A percentile compares a stretch with the other conserved stretches of the same genome.
Conservation (phyloP, 2,113 vertebrate species). For the Isurus oxyrinchus region DNA sequence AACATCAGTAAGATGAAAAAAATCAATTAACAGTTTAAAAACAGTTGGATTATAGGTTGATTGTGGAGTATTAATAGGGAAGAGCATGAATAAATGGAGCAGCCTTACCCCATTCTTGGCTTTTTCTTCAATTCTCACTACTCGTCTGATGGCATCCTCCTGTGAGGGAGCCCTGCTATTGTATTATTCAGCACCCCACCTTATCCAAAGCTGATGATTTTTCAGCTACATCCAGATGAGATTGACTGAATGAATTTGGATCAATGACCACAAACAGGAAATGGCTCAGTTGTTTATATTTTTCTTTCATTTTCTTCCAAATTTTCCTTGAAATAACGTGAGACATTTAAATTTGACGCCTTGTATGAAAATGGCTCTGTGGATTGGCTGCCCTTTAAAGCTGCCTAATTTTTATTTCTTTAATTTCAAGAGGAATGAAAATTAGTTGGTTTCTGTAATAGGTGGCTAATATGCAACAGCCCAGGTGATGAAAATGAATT, state of each 20-base stretch:
- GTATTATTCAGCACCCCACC: background rate
- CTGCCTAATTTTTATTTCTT: background rate
- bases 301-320: background rate
- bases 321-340: background rate
- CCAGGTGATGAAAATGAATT: too few species aligned
- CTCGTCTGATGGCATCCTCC: background rate
- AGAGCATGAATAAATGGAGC: background rate
- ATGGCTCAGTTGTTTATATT: background rate
- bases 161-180: background rate
- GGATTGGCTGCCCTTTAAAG: background rate
- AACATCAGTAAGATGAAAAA: background rate
- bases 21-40: background rate
- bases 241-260: background rate
- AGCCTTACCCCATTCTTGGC: background rate
- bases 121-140: background rate
- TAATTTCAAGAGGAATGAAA: too few species aligned
- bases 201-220: background rate
- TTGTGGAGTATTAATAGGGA: background rate
- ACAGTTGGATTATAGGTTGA: background rate
- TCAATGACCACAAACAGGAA: background rate
- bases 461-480: too few species aligned
- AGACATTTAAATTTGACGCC: background rate
- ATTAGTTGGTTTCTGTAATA: too few species aligned
- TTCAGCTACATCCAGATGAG: background rate
- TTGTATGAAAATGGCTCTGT: background rate